A percentile compares a stretch with the other conserved stretches of the same genome.
Conservation (phyloP, 2,113 vertebrate species). For the Paraplagusia blochii region DNA sequence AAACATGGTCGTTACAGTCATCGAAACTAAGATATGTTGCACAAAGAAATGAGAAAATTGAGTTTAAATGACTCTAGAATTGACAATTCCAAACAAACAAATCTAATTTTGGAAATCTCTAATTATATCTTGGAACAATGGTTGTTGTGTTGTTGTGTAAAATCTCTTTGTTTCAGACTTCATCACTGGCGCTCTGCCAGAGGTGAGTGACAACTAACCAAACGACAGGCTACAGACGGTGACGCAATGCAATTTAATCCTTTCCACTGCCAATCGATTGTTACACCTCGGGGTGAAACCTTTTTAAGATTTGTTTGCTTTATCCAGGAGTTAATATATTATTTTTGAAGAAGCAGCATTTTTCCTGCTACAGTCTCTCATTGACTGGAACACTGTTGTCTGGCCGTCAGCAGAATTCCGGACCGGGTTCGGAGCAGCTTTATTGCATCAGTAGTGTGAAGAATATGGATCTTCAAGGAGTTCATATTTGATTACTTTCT, state of each 20-base stretch:
- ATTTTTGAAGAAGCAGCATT: slow-evolving; percentile 66
- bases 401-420: slow-evolving; percentile 63
- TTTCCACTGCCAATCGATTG: slow-evolving; percentile 66
- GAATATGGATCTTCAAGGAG: slow-evolving; percentile 46
- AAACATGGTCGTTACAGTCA: no score
- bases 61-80: no score
- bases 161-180: slow-evolving; percentile 28
- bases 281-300: slow-evolving; percentile 67
- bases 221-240: slow-evolving; percentile 59
- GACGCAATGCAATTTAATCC: slow-evolving; percentile 58
- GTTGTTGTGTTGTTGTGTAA: slow-evolving; percentile 11
- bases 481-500: slow-evolving; percentile 52
- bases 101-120: no score
- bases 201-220: slow-evolving; percentile 57
- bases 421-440: slow-evolving; percentile 33
- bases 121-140: slow-evolving; percentile 2
- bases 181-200: slow-evolving; percentile 46
- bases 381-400: slow-evolving; percentile 49
- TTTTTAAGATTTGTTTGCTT: slow-evolving; percentile 63
- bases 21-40: no score
- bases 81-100: no score
- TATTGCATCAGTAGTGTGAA: slow-evolving; percentile 68
- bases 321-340: slow-evolving; percentile 56
- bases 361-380: slow-evolving; percentile 54
- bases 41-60: no score